These are phyloP conservation scores for Astur gentilis DNA, from an alignment of 2,113 vertebrate genomes.

Conservation along the genomic window DNA sequence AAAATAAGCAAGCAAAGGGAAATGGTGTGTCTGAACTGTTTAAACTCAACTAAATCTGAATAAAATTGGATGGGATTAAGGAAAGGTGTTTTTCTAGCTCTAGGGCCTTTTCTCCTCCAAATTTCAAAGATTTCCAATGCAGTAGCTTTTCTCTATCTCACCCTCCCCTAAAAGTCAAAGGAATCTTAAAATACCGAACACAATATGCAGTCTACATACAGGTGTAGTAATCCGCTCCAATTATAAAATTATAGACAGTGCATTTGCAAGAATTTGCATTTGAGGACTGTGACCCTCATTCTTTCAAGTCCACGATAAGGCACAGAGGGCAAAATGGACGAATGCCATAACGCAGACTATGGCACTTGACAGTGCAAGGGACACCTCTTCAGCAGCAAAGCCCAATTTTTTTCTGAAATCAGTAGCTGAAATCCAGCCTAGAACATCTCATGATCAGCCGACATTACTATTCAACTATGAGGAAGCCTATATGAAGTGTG, in stretches of 20 bases:
- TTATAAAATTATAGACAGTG: background rate
- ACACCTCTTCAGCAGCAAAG: background rate
- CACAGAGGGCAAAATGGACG: background rate
- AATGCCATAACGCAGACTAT: background rate
- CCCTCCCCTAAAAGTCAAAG: background rate
- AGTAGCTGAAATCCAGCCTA: background rate
- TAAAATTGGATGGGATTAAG: background rate
- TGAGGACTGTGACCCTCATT: background rate
- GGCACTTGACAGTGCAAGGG: background rate
- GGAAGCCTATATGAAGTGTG: background rate
- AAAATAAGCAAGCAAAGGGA: background rate
- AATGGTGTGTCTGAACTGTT: background rate
- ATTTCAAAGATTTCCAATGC: background rate
- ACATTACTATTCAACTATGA: background rate
- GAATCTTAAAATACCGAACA: background rate
- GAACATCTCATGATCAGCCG: accelerated
- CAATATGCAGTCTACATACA: background rate
- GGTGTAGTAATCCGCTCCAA: background rate
- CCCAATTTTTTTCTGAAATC: background rate
- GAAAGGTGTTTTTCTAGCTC: background rate
- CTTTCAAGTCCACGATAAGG: background rate
- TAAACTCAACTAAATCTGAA: background rate
- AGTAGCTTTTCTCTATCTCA: background rate
- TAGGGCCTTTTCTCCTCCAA: background rate
- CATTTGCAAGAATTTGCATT: background rate